Evolutionary conservation across 2,113 vertebrate species (phyloP).

Genomic region (Epinephelus cyanopodus): DNA sequence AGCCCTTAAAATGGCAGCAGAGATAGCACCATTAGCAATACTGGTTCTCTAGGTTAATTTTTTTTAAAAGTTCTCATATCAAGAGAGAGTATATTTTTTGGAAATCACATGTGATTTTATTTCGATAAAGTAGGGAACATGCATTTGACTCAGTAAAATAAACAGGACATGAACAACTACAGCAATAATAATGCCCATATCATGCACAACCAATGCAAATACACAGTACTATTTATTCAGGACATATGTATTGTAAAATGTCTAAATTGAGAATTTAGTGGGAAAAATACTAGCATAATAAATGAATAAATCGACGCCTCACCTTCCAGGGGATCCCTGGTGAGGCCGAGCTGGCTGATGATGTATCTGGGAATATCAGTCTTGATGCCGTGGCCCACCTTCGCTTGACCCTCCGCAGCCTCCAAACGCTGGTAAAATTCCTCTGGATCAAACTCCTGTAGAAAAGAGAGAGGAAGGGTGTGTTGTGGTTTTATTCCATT

Average conservation of each 20-base stretch:
- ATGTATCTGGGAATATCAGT: slow-evolving; percentile 94
- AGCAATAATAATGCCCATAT: neutral
- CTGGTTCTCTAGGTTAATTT: neutral
- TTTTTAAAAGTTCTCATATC: neutral
- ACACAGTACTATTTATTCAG: neutral
- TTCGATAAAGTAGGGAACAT: neutral
- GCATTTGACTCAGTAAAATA: neutral
- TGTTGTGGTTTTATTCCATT: neutral
- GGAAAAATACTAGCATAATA: neutral
- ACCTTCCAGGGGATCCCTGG: slow-evolving; percentile 94
- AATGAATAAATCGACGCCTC: neutral
- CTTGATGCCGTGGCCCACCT: slow-evolving; percentile 92
- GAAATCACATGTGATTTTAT: neutral
- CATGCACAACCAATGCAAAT: neutral
- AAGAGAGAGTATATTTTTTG: neutral
- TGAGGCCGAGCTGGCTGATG: slow-evolving; percentile 93
- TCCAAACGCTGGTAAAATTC: slow-evolving; percentile 96
- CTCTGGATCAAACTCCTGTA: slow-evolving; percentile 95
- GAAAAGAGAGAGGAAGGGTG: neutral
- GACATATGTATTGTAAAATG: neutral
- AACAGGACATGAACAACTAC: neutral
- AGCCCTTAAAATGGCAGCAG: neutral
- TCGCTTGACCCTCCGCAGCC: slow-evolving; percentile 93
- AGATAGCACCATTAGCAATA: neutral
- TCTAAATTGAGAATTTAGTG: neutral